A percentile compares a stretch with the other conserved stretches of the same genome.
Conservation (phyloP, 2,113 vertebrate species). For the Montifringilla adamsi region DNA sequence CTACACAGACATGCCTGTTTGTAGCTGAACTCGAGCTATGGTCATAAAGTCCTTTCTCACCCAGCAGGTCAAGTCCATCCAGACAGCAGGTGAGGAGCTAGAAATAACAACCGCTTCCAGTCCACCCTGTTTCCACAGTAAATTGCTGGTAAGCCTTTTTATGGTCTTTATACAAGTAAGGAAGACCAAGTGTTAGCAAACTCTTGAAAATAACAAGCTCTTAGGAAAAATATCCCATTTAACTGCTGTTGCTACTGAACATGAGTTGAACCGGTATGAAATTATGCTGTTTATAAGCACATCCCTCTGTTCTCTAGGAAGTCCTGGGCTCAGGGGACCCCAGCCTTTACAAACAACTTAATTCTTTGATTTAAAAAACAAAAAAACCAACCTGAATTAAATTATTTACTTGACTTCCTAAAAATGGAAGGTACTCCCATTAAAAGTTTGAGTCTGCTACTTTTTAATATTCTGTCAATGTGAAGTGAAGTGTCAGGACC, state of each 20-base stretch:
- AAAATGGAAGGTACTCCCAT: not conserved
- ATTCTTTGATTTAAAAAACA: not conserved
- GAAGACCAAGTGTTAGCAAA: not conserved
- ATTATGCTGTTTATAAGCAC: not conserved
- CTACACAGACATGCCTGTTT: not conserved
- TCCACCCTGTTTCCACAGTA: not conserved
- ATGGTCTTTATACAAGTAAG: not conserved
- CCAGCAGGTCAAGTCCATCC: not conserved
- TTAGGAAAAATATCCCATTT: not conserved
- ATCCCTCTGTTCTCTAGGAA: not conserved
- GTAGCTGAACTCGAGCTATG: not conserved
- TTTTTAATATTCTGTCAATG: not conserved
- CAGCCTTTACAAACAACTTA: not conserved
- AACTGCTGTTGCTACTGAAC: not conserved
- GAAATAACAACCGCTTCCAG: not conserved
- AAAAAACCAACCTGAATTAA: not conserved
- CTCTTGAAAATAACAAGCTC: not conserved
- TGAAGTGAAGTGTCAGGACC: not conserved
- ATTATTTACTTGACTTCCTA: not conserved
- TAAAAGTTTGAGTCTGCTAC: not conserved
- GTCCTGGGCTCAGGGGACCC: not conserved
- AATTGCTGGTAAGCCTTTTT: not conserved
- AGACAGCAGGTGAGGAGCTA: not conserved
- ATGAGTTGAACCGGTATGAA: not conserved
- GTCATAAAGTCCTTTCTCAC: not conserved